Evolutionary conservation across 2,888 invertebrate species (phyloP).

Genomic region (Dryadula phaetusa): DNA sequence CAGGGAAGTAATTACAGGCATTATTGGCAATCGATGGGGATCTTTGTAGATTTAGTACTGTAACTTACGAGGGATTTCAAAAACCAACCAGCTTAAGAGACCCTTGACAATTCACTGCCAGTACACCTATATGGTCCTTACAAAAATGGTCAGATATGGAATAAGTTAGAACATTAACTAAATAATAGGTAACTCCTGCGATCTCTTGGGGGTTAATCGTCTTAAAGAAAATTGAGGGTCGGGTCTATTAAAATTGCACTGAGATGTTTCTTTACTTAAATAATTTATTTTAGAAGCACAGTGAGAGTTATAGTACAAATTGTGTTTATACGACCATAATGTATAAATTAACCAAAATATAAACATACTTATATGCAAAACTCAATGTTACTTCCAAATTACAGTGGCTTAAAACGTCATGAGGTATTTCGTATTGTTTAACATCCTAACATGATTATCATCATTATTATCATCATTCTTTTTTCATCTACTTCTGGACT

Average conservation of each 20-base stretch:
- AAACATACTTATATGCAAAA: too few species aligned
- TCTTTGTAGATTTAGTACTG: slow-evolving; percentile 68
- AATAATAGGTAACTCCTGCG: slow-evolving; percentile 48
- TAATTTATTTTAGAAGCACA: slow-evolving; percentile 6
- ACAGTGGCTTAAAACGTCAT: too few species aligned
- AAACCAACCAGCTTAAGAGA: slow-evolving; percentile 46
- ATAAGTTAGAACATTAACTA: slow-evolving; percentile 48
- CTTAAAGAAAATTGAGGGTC: slow-evolving; percentile 43
- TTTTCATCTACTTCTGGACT: too few species aligned
- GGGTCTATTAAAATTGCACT: slow-evolving; percentile 43
- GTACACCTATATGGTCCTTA: slow-evolving; percentile 27
- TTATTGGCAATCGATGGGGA: slow-evolving; percentile 77
- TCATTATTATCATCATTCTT: too few species aligned
- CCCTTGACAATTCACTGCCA: slow-evolving; percentile 10
- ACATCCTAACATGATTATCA: too few species aligned
- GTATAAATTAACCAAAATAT: too few species aligned
- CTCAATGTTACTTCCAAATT: neutral
- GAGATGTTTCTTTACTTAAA: slow-evolving; percentile 25
- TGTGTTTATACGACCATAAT: too few species aligned
- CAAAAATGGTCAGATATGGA: slow-evolving; percentile 42
- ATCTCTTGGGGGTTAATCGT: slow-evolving; percentile 48
- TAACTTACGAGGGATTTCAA: slow-evolving; percentile 52
- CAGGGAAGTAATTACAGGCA: slow-evolving; percentile 74
- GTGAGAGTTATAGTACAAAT: too few species aligned
- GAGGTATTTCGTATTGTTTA: too few species aligned